These are phyloP conservation scores for Phycodurus eques DNA, from an alignment of 2,113 vertebrate species.

Conservation along the genomic window DNA sequence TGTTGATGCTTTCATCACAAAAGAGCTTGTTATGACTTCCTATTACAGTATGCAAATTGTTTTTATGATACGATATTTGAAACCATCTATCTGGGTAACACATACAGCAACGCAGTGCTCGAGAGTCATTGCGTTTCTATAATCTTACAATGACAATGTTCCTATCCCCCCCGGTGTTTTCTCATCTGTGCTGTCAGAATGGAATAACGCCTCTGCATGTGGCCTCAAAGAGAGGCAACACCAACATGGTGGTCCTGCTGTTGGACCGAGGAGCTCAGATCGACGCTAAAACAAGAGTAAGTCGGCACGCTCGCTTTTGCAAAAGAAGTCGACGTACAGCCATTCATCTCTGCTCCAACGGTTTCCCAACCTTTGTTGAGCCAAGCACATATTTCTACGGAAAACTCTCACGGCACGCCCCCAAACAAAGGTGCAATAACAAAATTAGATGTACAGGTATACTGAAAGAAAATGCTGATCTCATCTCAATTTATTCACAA, in stretches of 20 bases:
- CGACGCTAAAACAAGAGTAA: slow-evolving; percentile 97
- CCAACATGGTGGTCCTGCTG: slow-evolving; percentile 95
- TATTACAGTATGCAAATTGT: no score
- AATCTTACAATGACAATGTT: neutral
- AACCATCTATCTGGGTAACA: neutral
- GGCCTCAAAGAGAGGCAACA: slow-evolving; percentile 94
- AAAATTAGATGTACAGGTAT: neutral
- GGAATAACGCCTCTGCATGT: slow-evolving; percentile 98
- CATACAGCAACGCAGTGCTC: neutral
- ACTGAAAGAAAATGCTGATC: neutral
- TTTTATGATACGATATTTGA: neutral
- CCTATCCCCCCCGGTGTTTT: slow-evolving; percentile 1
- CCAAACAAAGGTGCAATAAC: no score
- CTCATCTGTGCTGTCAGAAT: slow-evolving; percentile 75
- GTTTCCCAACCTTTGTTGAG: neutral
- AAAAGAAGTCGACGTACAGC: neutral
- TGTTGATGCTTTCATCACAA: neutral
- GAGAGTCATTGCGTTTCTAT: neutral
- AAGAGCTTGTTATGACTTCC: neutral
- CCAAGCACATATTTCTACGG: neutral
- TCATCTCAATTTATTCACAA: neutral
- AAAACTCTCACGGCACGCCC: neutral
- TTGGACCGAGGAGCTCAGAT: slow-evolving; percentile 94
- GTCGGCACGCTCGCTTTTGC: neutral
- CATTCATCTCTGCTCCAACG: neutral